Evolutionary conservation across 2,797 vertebrate species (phyloP).

Genomic region (Ceryle rudis): DNA sequence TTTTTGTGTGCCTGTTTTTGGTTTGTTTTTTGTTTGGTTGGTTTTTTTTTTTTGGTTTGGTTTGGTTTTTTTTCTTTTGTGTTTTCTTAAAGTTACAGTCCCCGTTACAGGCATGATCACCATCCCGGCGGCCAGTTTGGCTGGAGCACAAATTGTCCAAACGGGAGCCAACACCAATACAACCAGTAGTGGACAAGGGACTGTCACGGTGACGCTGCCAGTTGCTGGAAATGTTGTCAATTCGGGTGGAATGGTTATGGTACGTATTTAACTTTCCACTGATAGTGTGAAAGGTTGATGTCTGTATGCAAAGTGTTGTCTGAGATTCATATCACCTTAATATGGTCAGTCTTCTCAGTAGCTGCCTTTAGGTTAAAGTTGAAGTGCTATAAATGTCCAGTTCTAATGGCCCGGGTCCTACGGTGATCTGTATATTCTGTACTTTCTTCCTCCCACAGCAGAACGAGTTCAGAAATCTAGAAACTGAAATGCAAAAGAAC

Average conservation of each 20-base stretch:
- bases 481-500: neutral
- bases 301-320: neutral
- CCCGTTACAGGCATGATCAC: slow-evolving; percentile 98
- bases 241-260: slow-evolving; percentile 99
- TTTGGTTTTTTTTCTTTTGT: neutral
- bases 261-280: slow-evolving; percentile 70
- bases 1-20: slow-evolving; percentile 76
- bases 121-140: slow-evolving; percentile 95
- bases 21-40: neutral
- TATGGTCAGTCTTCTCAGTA: neutral
- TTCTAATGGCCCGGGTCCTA: neutral
- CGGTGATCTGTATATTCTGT: neutral
- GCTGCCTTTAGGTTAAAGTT: neutral
- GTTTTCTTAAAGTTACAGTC: slow-evolving; percentile 86
- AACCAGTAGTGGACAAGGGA: slow-evolving; percentile 95
- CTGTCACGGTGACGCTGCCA: slow-evolving; percentile 96
- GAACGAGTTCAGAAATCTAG: neutral
- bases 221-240: slow-evolving; percentile 98
- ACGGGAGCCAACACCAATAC: slow-evolving; percentile 94
- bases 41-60: slow-evolving; percentile 13
- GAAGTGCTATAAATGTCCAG: neutral
- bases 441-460: neutral
- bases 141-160: slow-evolving; percentile 97
- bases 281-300: neutral
- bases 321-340: neutral